Evolutionary conservation across 2,113 vertebrate species (phyloP).

Genomic region (Brienomyrus brachyistius): DNA sequence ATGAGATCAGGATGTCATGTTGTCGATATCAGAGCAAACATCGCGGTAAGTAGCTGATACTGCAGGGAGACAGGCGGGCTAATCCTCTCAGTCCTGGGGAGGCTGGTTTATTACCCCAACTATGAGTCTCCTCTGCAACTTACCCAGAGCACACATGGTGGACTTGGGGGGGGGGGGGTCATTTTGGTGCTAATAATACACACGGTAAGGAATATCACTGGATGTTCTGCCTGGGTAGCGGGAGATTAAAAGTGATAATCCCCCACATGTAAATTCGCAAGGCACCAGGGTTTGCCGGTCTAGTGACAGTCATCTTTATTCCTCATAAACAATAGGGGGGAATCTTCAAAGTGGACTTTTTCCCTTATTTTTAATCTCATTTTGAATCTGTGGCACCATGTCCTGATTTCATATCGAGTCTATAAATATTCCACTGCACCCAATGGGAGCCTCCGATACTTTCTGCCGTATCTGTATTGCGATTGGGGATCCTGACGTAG

Average conservation of each 20-base stretch:
- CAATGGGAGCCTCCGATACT: background rate
- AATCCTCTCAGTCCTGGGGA: conserved; percentile 71
- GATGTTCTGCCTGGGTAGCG: conserved; percentile 45
- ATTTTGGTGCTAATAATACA: conserved; percentile 51
- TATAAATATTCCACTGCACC: background rate
- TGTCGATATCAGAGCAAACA: conserved; percentile 73
- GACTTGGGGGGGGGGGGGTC: background rate
- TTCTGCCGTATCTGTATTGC: background rate
- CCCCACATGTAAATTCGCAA: conserved; percentile 15
- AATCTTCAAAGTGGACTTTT: background rate
- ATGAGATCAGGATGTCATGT: conserved; percentile 77
- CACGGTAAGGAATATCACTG: conserved; percentile 18
- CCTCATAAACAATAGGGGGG: background rate
- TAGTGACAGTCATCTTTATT: background rate
- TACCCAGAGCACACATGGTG: background rate
- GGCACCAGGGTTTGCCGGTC: background rate
- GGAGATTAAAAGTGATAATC: conserved; percentile 56
- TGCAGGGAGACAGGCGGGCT: conserved; percentile 66
- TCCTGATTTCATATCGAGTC: background rate
- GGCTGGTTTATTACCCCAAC: conserved; percentile 47
- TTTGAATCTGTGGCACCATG: background rate
- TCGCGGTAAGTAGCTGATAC: conserved; percentile 63
- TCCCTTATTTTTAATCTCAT: background rate
- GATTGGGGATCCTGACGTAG: background rate
- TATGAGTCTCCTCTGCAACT: conserved; percentile 26